These are phyloP conservation scores for Antechinus stuartii DNA, from an alignment of 2,113 vertebrate species.

Conservation along the genomic window DNA sequence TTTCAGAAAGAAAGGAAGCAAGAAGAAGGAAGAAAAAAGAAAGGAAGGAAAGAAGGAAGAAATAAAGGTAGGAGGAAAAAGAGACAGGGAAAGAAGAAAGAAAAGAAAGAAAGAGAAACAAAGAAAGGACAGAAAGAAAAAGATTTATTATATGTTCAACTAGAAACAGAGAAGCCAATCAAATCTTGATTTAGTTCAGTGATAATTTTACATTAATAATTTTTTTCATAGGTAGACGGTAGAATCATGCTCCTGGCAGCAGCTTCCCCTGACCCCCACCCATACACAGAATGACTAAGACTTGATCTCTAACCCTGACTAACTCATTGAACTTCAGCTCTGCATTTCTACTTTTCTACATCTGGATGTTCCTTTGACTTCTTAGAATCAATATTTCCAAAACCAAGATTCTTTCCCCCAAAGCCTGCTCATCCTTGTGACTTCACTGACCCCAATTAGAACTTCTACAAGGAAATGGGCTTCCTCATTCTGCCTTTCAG, in stretches of 20 bases:
- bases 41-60: no score
- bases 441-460: background rate
- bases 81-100: no score
- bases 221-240: background rate
- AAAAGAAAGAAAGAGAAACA: no score
- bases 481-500: background rate
- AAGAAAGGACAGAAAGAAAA: no score
- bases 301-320: background rate
- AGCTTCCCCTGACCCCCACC: background rate
- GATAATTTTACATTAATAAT: background rate
- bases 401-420: background rate
- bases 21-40: background rate
- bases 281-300: background rate
- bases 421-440: background rate
- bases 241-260: background rate
- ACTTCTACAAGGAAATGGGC: no score
- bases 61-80: no score
- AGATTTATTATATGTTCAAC: background rate
- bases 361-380: background rate
- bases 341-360: background rate
- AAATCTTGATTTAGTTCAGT: background rate
- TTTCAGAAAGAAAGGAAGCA: background rate
- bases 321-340: background rate
- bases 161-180: background rate
- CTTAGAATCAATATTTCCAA: background rate